A percentile compares a stretch with the other conserved stretches of the same genome.
phyloP scores from a whole-genome alignment of 1,140 invertebrate species.

The Atta cephalotes region DNA sequence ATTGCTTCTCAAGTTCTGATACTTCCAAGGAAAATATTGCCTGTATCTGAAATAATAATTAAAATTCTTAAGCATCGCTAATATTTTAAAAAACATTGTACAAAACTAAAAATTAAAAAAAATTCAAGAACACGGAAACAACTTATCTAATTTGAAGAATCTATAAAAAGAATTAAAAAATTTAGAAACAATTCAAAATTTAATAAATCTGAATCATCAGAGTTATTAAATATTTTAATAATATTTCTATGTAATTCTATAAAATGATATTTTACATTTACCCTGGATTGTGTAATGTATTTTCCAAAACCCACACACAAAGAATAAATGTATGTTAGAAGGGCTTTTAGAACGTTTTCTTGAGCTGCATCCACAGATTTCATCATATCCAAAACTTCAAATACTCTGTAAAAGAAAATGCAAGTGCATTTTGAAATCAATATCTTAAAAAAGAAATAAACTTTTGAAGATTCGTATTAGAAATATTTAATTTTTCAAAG shows the following conservation, averaged over 20 bases:
- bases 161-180: neutral
- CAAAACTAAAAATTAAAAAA: neutral
- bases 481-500: neutral
- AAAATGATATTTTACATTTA: slow-evolving; percentile 60
- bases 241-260: neutral
- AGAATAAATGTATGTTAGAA: slow-evolving; percentile 81
- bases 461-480: neutral
- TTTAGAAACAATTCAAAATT: neutral
- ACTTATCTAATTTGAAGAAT: neutral
- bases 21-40: slow-evolving; percentile 78
- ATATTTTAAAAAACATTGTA: neutral
- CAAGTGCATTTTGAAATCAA: neutral
- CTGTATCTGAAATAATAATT: slow-evolving; percentile 77
- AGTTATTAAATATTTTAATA: slow-evolving; percentile 16
- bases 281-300: slow-evolving; percentile 78
- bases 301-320: slow-evolving; percentile 81
- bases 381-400: slow-evolving; percentile 81
- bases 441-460: slow-evolving; percentile 10
- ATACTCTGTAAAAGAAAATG: slow-evolving; percentile 74
- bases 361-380: slow-evolving; percentile 78
- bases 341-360: slow-evolving; percentile 78
- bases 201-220: neutral
- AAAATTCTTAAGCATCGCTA: slow-evolving; percentile 8
- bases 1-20: slow-evolving; percentile 77
- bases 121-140: neutral